Percentiles rank a stretch among this genome's conserved stretches.
Evolutionary conservation across 2,797 vertebrate species (phyloP).

Genomic region (Scarus forsteni): DNA sequence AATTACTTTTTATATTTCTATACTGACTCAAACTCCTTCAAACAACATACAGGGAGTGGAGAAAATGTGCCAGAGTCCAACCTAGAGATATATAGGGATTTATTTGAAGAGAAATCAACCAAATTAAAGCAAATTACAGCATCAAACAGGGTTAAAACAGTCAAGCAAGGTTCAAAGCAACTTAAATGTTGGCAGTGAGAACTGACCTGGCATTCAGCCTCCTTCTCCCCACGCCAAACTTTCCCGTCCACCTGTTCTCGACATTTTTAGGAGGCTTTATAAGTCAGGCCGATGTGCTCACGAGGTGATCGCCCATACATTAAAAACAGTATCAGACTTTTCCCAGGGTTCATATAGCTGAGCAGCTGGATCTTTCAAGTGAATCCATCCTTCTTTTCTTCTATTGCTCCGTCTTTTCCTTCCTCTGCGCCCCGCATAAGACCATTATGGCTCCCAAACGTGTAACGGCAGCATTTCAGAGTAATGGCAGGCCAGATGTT

Average conservation of each 20-base stretch:
- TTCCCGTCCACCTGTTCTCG: slow-evolving; percentile 79
- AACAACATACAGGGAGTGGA: not conserved
- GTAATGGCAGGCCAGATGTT: slow-evolving; percentile 84
- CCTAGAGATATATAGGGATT: not conserved
- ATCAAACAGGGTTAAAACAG: slow-evolving; percentile 22
- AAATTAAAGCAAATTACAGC: slow-evolving; percentile 55
- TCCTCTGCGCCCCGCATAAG: slow-evolving; percentile 59
- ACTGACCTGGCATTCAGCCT: slow-evolving; percentile 65
- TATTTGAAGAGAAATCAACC: slow-evolving; percentile 50
- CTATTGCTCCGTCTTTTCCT: slow-evolving; percentile 57
- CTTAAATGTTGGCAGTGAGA: slow-evolving; percentile 67
- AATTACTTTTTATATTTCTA: slow-evolving; percentile 29
- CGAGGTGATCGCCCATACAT: slow-evolving; percentile 72
- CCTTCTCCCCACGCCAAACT: slow-evolving; percentile 67
- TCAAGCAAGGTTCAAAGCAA: slow-evolving; percentile 51
- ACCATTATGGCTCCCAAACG: slow-evolving; percentile 72
- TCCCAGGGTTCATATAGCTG: slow-evolving; percentile 87
- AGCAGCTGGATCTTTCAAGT: slow-evolving; percentile 88
- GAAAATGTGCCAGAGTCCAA: not conserved
- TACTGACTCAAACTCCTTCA: slow-evolving; percentile 23
- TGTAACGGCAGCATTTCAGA: slow-evolving; percentile 68
- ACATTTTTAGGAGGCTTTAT: slow-evolving; percentile 70
- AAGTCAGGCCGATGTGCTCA: slow-evolving; percentile 71
- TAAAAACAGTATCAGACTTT: slow-evolving; percentile 79
- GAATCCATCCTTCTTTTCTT: slow-evolving; percentile 64